Evolutionary conservation across 2,888 invertebrate species (phyloP), one percentile per base, ranked within the genome.

Genomic region (Oasisia sp.): DNA sequence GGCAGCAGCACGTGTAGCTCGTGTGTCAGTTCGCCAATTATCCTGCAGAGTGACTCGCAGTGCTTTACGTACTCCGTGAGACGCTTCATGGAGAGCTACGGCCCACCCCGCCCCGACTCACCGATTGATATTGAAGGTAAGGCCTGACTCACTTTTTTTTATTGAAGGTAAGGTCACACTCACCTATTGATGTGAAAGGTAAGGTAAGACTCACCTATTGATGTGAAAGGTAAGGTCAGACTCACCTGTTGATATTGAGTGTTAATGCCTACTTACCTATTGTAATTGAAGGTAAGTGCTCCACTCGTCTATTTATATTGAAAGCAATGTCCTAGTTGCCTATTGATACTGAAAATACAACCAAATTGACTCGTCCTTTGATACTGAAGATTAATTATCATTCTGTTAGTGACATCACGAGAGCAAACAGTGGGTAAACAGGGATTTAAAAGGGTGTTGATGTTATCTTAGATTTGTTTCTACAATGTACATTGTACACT

Each of bases 1-100:
- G 92, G 93, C 12, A 93, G 94, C 92, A 97, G 95, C 97, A 98
- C 96, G 98, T 98, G 0, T 98, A 94, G 94, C 91, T 94, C 94
- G 1, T 94, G 94, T 92, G 92, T 94, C 58, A 94, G 96, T 58
- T 95, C 95, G 94, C 95, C 95, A 14, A 95, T 95, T 91, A 95
- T 96, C 50, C 95, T 96, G 92, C 95, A 95, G 89, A 96, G 96
- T 91, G 95, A 96, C 93, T 95, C 96, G 19, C 94, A 95, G 93
- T 96, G 96, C 89, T 95, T 96, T 32, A 96, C 96, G n/a, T 95
- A 95, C 92, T 95, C 95, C n/a, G 95, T 95, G 90, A 93, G 95
- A 32, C 94, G 95, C 91, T 96, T 95, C 93, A 94, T 95, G 0
- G 95, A 95, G 91, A 90, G 58, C 45, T 92, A 89, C 89, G 92